Conservation (phyloP, 2,888 invertebrate genomes). For the Metopia argyrocephala region DNA sequence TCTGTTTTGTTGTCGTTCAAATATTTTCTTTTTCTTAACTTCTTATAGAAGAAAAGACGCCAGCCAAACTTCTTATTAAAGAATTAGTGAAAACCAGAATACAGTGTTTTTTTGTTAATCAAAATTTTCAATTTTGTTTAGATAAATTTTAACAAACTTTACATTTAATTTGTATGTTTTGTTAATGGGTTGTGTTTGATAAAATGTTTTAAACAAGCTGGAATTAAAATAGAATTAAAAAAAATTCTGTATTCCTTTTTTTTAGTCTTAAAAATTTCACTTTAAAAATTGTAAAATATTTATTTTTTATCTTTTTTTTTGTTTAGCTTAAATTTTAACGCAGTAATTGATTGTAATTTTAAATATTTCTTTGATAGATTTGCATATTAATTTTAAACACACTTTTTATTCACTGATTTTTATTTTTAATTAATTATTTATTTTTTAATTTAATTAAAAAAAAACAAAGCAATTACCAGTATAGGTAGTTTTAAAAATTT, state of each 20-base stretch:
- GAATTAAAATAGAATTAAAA: neutral
- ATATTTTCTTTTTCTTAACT: neutral
- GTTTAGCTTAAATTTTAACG: no score
- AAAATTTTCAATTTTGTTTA: neutral
- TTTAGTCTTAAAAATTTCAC: slow-evolving; percentile 12
- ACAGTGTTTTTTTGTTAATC: neutral
- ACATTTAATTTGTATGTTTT: slow-evolving; percentile 25
- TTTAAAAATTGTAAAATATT: neutral
- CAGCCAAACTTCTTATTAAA: slow-evolving; percentile 57
- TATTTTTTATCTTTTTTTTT: no score
- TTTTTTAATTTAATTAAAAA: no score
- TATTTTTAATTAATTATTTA: neutral
- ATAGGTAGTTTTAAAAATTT: no score
- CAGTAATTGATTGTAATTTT: neutral
- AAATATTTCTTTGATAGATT: no score
- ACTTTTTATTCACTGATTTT: neutral
- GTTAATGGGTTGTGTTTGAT: neutral
- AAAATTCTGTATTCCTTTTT: neutral
- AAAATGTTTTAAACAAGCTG: slow-evolving; percentile 10
- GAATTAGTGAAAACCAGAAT: slow-evolving; percentile 50
- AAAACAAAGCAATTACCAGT: no score
- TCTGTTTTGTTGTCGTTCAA: slow-evolving; percentile 31
- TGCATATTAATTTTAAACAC: no score
- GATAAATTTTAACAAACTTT: slow-evolving; percentile 48
- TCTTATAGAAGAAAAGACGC: slow-evolving; percentile 36